phyloP scores from a whole-genome alignment of 2,797 vertebrate species.

The Malacoctenus gilli region DNA sequence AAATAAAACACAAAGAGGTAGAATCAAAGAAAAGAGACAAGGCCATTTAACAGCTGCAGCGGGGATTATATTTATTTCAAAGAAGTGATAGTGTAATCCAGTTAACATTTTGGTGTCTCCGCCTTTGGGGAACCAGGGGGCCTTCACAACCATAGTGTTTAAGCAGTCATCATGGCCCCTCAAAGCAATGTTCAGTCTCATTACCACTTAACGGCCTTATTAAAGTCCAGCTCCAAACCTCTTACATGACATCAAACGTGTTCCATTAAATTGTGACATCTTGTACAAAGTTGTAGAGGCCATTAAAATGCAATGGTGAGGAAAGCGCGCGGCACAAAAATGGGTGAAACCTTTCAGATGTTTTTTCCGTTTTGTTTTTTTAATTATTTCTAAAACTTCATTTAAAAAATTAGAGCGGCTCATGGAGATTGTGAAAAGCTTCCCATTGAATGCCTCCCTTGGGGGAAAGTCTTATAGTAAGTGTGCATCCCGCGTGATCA shows the following conservation, averaged over 20 bases:
- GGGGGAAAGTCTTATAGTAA: slow-evolving; percentile 66
- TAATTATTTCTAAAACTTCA: slow-evolving; percentile 60
- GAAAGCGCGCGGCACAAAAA: slow-evolving; percentile 54
- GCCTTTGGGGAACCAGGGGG: slow-evolving; percentile 54
- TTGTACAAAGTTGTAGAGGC: slow-evolving; percentile 75
- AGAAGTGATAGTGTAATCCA: slow-evolving; percentile 65
- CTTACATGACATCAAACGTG: slow-evolving; percentile 77
- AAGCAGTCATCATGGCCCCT: slow-evolving; percentile 67
- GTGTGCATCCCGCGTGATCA: slow-evolving; percentile 70
- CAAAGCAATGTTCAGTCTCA: slow-evolving; percentile 74
- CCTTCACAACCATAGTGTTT: slow-evolving; percentile 58
- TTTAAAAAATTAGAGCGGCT: slow-evolving; percentile 73
- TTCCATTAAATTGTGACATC: slow-evolving; percentile 78
- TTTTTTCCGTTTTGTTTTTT: too few relatives aligned
- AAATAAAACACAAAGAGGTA: slow-evolving; percentile 36
- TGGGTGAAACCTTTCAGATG: slow-evolving; percentile 54
- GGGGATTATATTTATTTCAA: slow-evolving; percentile 71
- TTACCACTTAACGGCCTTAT: slow-evolving; percentile 80
- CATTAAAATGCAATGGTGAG: slow-evolving; percentile 68
- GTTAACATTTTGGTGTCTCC: slow-evolving; percentile 69
- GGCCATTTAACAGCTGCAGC: slow-evolving; percentile 46
- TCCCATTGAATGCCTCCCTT: slow-evolving; percentile 70
- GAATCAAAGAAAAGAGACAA: slow-evolving; percentile 26
- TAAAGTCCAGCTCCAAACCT: slow-evolving; percentile 74
- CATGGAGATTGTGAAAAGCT: slow-evolving; percentile 68